Percentiles rank a stretch among this genome's conserved stretches.
Evolutionary conservation across 2,797 vertebrate genomes (phyloP).

Genomic region (Syngnathus acus): DNA sequence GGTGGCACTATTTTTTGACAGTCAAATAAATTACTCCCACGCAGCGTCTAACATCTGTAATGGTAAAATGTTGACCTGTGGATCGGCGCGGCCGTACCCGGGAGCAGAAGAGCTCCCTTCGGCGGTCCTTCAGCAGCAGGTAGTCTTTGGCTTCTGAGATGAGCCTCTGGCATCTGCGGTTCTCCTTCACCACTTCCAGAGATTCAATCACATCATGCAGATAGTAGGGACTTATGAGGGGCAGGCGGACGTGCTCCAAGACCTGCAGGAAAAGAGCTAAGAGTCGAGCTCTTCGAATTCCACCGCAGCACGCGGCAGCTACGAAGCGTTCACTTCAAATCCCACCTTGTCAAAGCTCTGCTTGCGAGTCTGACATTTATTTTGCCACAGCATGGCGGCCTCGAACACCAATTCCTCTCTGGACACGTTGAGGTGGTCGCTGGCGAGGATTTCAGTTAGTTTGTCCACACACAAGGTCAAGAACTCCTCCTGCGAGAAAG

Average conservation of each 20-base stretch:
- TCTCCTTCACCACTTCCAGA: conserved; percentile 69
- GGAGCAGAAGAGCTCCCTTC: conserved; percentile 70
- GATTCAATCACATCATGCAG: conserved; percentile 75
- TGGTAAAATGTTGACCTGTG: conserved; percentile 51
- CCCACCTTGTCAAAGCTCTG: conserved; percentile 75
- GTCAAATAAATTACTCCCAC: not conserved
- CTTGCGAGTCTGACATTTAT: conserved; percentile 66
- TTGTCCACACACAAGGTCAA: conserved; percentile 74
- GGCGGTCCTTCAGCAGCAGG: conserved; percentile 74
- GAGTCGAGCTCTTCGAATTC: not conserved
- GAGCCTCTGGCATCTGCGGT: conserved; percentile 68
- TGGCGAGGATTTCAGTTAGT: conserved; percentile 72
- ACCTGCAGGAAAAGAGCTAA: conserved; percentile 49
- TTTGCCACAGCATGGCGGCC: conserved; percentile 69
- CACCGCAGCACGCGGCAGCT: not conserved
- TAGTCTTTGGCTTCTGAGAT: conserved; percentile 79
- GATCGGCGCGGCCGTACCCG: conserved; percentile 69
- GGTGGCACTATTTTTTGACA: not conserved
- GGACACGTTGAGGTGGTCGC: conserved; percentile 69
- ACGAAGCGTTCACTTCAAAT: not conserved
- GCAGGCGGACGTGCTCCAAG: conserved; percentile 72
- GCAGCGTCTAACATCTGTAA: not conserved
- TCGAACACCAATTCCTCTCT: conserved; percentile 77
- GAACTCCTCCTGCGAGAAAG: conserved; percentile 70
- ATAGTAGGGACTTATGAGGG: conserved; percentile 77